phyloP scores from a whole-genome alignment of 2,888 invertebrate genomes.

The Pristionchus japonicus region DNA sequence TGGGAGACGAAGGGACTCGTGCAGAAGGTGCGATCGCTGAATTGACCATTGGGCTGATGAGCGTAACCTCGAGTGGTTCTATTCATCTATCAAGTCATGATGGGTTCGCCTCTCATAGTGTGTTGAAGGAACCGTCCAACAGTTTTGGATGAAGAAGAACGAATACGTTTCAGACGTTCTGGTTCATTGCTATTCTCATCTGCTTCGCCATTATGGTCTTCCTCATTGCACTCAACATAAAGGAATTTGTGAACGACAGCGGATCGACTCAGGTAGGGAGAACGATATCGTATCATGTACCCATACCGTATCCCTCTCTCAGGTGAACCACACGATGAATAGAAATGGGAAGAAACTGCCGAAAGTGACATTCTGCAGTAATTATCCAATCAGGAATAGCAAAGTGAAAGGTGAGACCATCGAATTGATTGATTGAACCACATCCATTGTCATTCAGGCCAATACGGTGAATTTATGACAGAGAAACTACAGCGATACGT shows the following conservation, averaged over 20 bases:
- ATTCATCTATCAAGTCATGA: neutral
- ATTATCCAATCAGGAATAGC: neutral
- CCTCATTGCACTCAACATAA: neutral
- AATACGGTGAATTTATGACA: neutral
- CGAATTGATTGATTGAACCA: neutral
- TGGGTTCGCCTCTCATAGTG: too few species aligned
- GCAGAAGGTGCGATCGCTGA: neutral
- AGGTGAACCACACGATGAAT: neutral
- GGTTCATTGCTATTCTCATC: neutral
- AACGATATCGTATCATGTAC: neutral
- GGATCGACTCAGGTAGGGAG: slow-evolving; percentile 19
- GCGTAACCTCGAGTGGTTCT: too few species aligned
- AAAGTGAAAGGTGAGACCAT: neutral
- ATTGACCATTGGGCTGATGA: too few species aligned
- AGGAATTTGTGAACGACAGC: neutral
- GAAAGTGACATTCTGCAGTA: neutral
- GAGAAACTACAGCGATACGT: neutral
- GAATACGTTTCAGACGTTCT: neutral
- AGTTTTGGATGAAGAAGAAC: too few species aligned
- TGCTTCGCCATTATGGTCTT: neutral
- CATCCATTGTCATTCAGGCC: neutral
- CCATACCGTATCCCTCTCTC: neutral
- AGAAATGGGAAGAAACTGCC: neutral
- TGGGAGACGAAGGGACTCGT: neutral
- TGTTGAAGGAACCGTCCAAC: too few species aligned